These are phyloP conservation scores for Zosterops hypoxanthus DNA, from an alignment of 2,113 vertebrate genomes.

Conservation along the genomic window DNA sequence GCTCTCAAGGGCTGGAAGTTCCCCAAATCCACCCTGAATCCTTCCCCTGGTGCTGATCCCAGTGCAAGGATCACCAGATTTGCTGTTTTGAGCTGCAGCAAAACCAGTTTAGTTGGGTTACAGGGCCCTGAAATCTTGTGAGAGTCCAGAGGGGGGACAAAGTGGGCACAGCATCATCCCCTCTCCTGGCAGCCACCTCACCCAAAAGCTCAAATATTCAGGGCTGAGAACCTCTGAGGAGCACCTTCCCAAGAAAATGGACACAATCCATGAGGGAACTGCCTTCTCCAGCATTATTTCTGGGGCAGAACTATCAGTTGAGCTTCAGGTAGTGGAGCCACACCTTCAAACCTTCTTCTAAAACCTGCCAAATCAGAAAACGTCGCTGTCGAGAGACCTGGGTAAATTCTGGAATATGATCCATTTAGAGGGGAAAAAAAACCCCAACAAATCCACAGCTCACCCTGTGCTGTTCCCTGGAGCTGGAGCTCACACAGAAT, in stretches of 20 bases:
- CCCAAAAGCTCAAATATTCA: not conserved
- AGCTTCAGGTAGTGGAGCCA: not conserved
- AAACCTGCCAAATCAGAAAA: not conserved
- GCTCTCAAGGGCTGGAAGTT: not conserved
- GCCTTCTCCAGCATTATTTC: not conserved
- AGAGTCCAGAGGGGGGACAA: not conserved
- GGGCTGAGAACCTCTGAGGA: not conserved
- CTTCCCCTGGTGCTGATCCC: rapidly evolving
- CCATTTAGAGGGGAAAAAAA: not conserved
- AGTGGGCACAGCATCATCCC: not conserved
- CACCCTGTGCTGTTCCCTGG: not conserved
- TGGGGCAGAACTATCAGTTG: not conserved
- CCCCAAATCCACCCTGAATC: rapidly evolving
- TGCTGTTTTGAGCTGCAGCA: not conserved
- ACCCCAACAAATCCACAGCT: not conserved
- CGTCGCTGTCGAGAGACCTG: not conserved
- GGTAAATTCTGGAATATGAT: not conserved
- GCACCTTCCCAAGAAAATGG: not conserved
- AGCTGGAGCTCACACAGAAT: not conserved
- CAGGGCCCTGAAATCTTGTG: not conserved
- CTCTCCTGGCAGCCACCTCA: not conserved
- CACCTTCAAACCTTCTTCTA: not conserved
- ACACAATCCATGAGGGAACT: not conserved
- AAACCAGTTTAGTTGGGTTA: not conserved
- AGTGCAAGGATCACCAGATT: not conserved